Percentiles rank a stretch among this genome's conserved stretches.
These are phyloP conservation scores for Geotrypetes seraphini DNA, from an alignment of 2,797 vertebrate species.

Conservation along the genomic window DNA sequence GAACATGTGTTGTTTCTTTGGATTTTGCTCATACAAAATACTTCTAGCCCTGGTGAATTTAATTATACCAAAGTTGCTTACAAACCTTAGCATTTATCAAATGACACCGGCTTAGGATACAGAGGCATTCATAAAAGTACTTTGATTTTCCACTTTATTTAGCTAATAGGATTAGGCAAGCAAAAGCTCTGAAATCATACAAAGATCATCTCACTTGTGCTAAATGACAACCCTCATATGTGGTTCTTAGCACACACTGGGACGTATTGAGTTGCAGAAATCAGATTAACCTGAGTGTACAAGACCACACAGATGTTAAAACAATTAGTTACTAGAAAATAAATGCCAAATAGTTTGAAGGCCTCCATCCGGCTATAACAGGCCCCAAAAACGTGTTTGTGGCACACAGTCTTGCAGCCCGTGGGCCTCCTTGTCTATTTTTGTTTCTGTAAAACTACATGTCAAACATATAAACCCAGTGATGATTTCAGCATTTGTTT, in stretches of 20 bases:
- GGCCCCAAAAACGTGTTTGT: no score
- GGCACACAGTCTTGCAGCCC: no score
- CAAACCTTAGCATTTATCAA: rapidly evolving
- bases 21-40: background rate
- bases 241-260: background rate
- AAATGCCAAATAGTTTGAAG: no score
- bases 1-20: background rate
- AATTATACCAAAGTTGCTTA: background rate
- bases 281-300: background rate
- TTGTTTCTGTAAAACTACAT: no score
- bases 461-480: no score
- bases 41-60: background rate
- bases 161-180: background rate
- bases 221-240: rapidly evolving
- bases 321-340: background rate
- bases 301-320: background rate
- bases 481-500: no score
- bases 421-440: no score
- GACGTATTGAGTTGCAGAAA: background rate
- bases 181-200: background rate
- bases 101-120: background rate
- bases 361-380: no score
- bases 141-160: rapidly evolving
- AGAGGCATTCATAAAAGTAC: background rate
- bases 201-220: background rate